phyloP scores from a whole-genome alignment of 2,797 vertebrate genomes.

The Molossus molossus region DNA sequence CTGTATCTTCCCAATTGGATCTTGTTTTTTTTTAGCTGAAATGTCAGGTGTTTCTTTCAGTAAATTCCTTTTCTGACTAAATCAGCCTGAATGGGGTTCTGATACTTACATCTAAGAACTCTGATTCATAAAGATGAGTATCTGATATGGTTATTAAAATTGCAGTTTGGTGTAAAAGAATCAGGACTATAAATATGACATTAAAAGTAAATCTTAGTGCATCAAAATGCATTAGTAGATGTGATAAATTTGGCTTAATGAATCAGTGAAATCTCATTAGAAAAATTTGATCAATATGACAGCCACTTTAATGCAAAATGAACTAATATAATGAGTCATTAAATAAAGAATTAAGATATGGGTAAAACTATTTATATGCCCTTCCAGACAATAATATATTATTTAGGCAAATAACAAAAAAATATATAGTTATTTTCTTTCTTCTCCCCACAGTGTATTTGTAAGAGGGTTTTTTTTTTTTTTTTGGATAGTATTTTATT shows the following conservation, averaged over 20 bases:
- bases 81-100: neutral
- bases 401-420: neutral
- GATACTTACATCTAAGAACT: neutral
- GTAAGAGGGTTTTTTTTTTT: neutral
- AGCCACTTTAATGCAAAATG: neutral
- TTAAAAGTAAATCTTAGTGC: neutral
- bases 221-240: slow-evolving; percentile 11
- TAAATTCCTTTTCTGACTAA: neutral
- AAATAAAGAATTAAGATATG: neutral
- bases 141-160: neutral
- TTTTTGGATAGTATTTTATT: no score
- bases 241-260: neutral
- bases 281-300: neutral
- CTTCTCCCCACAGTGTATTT: neutral
- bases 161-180: neutral
- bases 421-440: slow-evolving; percentile 26
- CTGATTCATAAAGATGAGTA: neutral
- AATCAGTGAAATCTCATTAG: slow-evolving; percentile 9
- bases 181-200: neutral
- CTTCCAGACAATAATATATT: neutral
- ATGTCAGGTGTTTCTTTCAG: neutral
- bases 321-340: slow-evolving; percentile 13
- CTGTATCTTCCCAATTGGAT: neutral
- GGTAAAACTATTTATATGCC: slow-evolving; percentile 1
- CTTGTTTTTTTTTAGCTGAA: neutral